A percentile compares a stretch with the other conserved stretches of the same genome.
Conservation (phyloP, 2,888 invertebrate genomes). For the Campoletis raptor region DNA sequence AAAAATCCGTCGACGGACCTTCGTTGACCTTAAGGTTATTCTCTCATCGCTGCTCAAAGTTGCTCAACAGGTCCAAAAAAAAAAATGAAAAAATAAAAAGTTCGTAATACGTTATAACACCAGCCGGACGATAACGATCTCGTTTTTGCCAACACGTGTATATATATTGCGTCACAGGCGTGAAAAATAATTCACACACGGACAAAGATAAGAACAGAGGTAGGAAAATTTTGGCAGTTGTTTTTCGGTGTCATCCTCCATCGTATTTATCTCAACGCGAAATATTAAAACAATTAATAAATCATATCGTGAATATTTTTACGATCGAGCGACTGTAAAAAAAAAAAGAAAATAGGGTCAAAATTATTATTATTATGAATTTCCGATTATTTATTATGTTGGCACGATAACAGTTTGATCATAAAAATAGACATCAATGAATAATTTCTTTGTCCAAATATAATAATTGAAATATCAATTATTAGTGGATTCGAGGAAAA, state of each 20-base stretch:
- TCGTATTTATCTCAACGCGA: neutral
- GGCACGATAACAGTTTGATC: too few relatives aligned
- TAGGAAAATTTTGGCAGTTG: neutral
- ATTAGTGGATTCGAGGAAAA: neutral
- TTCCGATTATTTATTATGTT: too few relatives aligned
- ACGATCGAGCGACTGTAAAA: neutral
- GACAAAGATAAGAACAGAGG: neutral
- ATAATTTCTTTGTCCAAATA: neutral
- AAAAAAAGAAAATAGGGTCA: neutral
- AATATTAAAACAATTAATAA: neutral
- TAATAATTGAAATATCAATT: neutral
- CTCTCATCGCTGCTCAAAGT: neutral
- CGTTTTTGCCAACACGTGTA: neutral
- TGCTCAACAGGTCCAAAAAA: neutral
- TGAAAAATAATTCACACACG: constrained; percentile 9
- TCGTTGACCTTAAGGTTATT: neutral
- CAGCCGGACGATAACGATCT: constrained; percentile 5
- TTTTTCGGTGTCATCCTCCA: neutral
- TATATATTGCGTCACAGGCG: neutral
- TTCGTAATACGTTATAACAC: neutral
- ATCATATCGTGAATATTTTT: neutral
- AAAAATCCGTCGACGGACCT: neutral
- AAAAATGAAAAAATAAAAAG: neutral
- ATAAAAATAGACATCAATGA: too few relatives aligned
- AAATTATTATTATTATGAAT: neutral